Percentiles rank a stretch among this genome's conserved stretches.
Conservation (phyloP, 2,797 vertebrate species). For the Threskiornis aethiopicus region DNA sequence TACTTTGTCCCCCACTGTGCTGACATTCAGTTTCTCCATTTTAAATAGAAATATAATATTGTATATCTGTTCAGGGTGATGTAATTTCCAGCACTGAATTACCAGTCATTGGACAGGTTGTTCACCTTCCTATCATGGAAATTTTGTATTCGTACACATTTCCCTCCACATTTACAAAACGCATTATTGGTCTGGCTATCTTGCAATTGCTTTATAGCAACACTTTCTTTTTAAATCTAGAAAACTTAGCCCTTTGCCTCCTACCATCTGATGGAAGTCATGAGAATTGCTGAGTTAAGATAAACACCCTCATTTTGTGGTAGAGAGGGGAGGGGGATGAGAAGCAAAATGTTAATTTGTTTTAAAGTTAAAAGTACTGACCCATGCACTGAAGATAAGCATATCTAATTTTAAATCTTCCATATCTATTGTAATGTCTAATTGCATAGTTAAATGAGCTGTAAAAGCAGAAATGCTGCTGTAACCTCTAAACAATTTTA, state of each 20-base stretch:
- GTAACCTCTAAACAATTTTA: slow-evolving; percentile 71
- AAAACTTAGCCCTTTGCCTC: slow-evolving; percentile 59
- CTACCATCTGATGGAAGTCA: slow-evolving; percentile 62
- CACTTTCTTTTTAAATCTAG: slow-evolving; percentile 68
- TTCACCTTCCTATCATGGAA: slow-evolving; percentile 66
- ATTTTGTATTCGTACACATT: slow-evolving; percentile 61
- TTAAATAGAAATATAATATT: slow-evolving; percentile 79
- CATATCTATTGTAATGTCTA: slow-evolving; percentile 75
- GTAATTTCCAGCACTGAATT: slow-evolving; percentile 72
- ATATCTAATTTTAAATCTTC: slow-evolving; percentile 79
- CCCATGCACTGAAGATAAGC: slow-evolving; percentile 69
- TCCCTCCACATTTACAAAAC: slow-evolving; percentile 64
- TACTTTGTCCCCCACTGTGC: slow-evolving; percentile 74
- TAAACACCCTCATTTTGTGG: slow-evolving; percentile 58
- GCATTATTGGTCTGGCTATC: slow-evolving; percentile 60
- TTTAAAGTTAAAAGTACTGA: slow-evolving; percentile 71
- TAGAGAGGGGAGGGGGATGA: background rate
- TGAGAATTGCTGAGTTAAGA: slow-evolving; percentile 74
- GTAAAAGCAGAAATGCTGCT: slow-evolving; percentile 61
- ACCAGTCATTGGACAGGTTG: slow-evolving; percentile 59
- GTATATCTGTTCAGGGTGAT: slow-evolving; percentile 68
- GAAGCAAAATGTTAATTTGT: slow-evolving; percentile 66
- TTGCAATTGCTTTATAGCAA: slow-evolving; percentile 38
- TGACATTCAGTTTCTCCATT: slow-evolving; percentile 79
- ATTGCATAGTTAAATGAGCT: slow-evolving; percentile 78